A percentile compares a stretch with the other conserved stretches of the same genome.
phyloP scores from a whole-genome alignment of 2,113 vertebrate genomes.

The Chascanopsetta lugubris region DNA sequence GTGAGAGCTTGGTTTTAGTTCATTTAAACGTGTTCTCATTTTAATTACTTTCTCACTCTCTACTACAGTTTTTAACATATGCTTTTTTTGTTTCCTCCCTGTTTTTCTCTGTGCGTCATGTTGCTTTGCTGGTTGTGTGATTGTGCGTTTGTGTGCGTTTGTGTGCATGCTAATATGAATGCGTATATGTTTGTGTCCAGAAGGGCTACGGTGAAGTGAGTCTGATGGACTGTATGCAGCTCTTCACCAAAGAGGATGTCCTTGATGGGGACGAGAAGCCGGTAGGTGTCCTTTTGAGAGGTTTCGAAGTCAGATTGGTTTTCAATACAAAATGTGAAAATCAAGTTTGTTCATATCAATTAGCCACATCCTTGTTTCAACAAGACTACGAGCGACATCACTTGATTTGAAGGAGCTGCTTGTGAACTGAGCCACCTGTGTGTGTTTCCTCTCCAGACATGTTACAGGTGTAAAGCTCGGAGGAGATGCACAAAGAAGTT shows the following conservation, averaged over 20 bases:
- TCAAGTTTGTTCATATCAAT: too few species aligned
- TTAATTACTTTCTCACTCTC: too few species aligned
- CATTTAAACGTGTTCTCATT: too few species aligned
- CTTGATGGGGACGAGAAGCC: slow-evolving; percentile 97
- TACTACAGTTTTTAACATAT: slow-evolving; percentile 25
- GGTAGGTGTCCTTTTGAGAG: slow-evolving; percentile 71
- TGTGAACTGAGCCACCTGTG: not conserved
- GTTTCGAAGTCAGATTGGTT: not conserved
- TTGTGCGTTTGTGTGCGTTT: slow-evolving; percentile 28
- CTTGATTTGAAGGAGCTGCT: not conserved
- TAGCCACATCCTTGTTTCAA: not conserved
- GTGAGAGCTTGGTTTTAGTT: too few species aligned
- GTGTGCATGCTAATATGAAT: slow-evolving; percentile 53
- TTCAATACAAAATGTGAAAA: not conserved
- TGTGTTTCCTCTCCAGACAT: slow-evolving; percentile 82
- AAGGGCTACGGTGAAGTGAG: slow-evolving; percentile 94
- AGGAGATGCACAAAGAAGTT: slow-evolving; percentile 98
- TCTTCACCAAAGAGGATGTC: slow-evolving; percentile 98
- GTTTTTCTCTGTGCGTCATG: too few species aligned
- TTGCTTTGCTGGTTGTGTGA: slow-evolving; percentile 6
- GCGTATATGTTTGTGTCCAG: slow-evolving; percentile 76
- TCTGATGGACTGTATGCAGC: slow-evolving; percentile 94
- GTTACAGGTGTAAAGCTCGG: slow-evolving; percentile 94
- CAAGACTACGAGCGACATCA: not conserved
- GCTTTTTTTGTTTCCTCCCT: slow-evolving; percentile 27